A percentile compares a stretch with the other conserved stretches of the same genome.
These are phyloP conservation scores for Drosophila basisetae DNA, from an alignment of 2,888 invertebrate genomes.

Conservation along the genomic window DNA sequence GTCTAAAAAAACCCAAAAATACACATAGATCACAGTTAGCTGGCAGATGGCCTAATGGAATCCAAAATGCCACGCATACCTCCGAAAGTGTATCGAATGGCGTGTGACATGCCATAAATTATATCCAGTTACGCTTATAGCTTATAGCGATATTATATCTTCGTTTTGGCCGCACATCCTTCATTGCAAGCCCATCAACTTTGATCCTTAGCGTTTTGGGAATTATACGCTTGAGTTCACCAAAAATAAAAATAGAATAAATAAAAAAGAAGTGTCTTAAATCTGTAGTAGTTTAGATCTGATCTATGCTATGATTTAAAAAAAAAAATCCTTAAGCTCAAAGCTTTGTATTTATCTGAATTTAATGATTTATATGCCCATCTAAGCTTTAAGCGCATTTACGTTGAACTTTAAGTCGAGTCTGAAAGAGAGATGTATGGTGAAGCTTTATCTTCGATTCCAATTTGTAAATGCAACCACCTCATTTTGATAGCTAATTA, in stretches of 20 bases:
- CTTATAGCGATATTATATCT: slow-evolving; percentile 10
- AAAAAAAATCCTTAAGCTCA: background rate
- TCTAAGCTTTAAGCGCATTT: background rate
- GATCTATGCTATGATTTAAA: background rate
- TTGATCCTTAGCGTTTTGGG: background rate
- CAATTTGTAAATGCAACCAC: background rate
- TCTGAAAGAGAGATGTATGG: background rate
- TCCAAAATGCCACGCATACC: slow-evolving; percentile 6
- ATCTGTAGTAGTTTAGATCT: background rate
- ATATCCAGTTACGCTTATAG: slow-evolving; percentile 23
- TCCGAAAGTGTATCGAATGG: slow-evolving; percentile 12
- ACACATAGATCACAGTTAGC: slow-evolving; percentile 54
- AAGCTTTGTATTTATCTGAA: background rate
- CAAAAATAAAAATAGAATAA: background rate
- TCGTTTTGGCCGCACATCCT: slow-evolving; percentile 4
- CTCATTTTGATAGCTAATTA: background rate
- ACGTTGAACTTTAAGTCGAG: background rate
- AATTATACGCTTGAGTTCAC: slow-evolving; percentile 2
- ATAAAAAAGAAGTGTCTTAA: background rate
- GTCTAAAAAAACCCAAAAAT: background rate
- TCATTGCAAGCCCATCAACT: background rate
- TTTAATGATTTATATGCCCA: background rate
- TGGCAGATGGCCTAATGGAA: slow-evolving; percentile 59
- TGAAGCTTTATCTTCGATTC: background rate
- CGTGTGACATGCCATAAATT: slow-evolving; percentile 35